Percentiles rank a stretch among this genome's conserved stretches.
These are phyloP conservation scores for Nomada lathburiana DNA, from an alignment of 2,888 invertebrate species.

Conservation along the genomic window DNA sequence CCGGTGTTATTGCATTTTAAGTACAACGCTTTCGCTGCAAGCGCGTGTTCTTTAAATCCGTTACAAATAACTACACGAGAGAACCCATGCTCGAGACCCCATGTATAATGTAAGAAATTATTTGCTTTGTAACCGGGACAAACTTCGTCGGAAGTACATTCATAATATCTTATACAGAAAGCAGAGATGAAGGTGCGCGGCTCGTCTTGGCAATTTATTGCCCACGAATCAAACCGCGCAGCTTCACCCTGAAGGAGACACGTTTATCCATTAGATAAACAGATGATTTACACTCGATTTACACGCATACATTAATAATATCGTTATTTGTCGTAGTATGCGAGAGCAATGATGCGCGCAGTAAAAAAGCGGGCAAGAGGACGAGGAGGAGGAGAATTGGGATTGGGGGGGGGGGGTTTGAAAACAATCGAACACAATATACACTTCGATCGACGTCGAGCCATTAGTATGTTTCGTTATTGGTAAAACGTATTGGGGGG, in stretches of 20 bases:
- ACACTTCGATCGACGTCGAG: slow-evolving; percentile 63
- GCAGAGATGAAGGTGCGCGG: slow-evolving; percentile 55
- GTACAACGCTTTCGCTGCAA: slow-evolving; percentile 63
- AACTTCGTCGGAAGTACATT: slow-evolving; percentile 64
- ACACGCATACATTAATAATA: slow-evolving; percentile 65
- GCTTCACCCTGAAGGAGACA: slow-evolving; percentile 47
- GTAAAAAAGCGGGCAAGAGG: slow-evolving; percentile 70
- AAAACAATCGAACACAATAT: slow-evolving; percentile 63
- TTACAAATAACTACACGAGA: slow-evolving; percentile 45
- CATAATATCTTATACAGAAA: slow-evolving; percentile 60
- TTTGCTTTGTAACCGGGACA: slow-evolving; percentile 37
- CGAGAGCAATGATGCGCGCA: slow-evolving; percentile 65
- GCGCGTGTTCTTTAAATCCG: slow-evolving; percentile 45
- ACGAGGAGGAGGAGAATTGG: slow-evolving; percentile 43
- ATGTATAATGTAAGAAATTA: slow-evolving; percentile 59
- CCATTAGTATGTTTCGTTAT: slow-evolving; percentile 57
- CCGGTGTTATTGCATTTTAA: slow-evolving; percentile 65
- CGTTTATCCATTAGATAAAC: slow-evolving; percentile 56
- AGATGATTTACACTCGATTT: slow-evolving; percentile 64
- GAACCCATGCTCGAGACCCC: slow-evolving; percentile 44
- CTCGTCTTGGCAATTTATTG: slow-evolving; percentile 17
- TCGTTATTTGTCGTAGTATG: slow-evolving; percentile 55
- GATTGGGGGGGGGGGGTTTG: slow-evolving; percentile 37
- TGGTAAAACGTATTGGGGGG: slow-evolving; percentile 45
- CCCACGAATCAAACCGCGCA: slow-evolving; percentile 27